Conservation (phyloP, 1,140 invertebrate species). For the Anadara kagoshimensis region DNA sequence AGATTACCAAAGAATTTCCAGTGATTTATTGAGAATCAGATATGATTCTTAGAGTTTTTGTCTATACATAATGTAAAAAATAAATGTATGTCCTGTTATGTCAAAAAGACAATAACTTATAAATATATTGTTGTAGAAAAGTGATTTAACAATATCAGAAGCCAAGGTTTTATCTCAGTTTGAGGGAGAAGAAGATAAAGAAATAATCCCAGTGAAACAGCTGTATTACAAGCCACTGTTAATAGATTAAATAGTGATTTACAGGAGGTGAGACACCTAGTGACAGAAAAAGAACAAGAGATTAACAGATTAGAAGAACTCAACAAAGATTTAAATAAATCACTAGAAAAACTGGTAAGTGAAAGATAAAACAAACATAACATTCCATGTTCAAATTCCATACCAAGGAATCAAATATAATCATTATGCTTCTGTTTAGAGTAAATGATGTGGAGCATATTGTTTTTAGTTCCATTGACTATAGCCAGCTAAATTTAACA, state of each 20-base stretch:
- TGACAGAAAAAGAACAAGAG: constrained; percentile 34
- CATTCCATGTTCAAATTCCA: too few species aligned
- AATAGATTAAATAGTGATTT: constrained; percentile 58
- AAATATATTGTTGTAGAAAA: constrained; percentile 54
- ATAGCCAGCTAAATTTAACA: too few species aligned
- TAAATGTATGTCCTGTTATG: too few species aligned
- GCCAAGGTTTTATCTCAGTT: constrained; percentile 45
- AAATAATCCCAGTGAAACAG: constrained; percentile 62
- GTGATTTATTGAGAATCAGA: too few species aligned
- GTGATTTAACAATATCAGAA: constrained; percentile 56
- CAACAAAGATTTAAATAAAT: constrained; percentile 27
- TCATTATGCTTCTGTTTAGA: not conserved
- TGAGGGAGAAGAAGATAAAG: constrained; percentile 59
- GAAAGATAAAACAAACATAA: not conserved
- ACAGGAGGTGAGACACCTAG: constrained; percentile 43
- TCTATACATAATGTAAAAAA: too few species aligned
- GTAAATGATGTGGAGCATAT: too few species aligned
- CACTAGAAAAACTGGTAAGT: constrained; percentile 34
- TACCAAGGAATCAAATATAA: too few species aligned
- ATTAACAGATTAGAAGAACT: constrained; percentile 29
- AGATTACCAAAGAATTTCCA: too few species aligned
- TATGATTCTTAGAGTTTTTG: too few species aligned
- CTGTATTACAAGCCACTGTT: constrained; percentile 60
- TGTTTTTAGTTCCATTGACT: too few species aligned
- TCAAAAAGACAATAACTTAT: too few species aligned